These are phyloP conservation scores for Nerophis lumbriciformis DNA, from an alignment of 2,113 vertebrate genomes.

Conservation along the genomic window DNA sequence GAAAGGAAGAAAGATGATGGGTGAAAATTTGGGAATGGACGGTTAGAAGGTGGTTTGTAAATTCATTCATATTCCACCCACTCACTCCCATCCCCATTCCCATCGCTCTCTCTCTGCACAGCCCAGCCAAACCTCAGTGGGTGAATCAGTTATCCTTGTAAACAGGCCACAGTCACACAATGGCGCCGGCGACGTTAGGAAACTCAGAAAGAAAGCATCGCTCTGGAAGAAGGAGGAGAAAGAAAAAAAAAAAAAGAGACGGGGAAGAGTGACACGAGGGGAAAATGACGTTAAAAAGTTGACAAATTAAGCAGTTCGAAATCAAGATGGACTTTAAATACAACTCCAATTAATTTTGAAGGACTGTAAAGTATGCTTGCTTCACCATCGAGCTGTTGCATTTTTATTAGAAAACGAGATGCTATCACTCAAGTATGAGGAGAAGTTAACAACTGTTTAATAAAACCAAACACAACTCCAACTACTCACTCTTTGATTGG, in stretches of 20 bases:
- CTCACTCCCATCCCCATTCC: no score
- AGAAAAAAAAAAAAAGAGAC: conserved; percentile 4
- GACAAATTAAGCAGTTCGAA: conserved; percentile 1
- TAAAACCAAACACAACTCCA: no score
- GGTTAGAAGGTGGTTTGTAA: conserved; percentile 34
- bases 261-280: not conserved
- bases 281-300: conserved; percentile 9
- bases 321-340: not conserved
- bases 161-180: conserved; percentile 67
- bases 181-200: conserved; percentile 58
- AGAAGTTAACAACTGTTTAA: no score
- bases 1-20: conserved; percentile 41
- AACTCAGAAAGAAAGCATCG: conserved; percentile 28
- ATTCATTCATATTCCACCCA: conserved; percentile 64
- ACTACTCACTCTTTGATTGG: no score
- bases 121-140: conserved; percentile 62
- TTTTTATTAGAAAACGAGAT: not conserved
- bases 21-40: conserved; percentile 43
- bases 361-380: not conserved
- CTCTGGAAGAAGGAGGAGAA: conserved; percentile 7
- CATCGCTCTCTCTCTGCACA: not conserved
- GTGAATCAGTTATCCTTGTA: conserved; percentile 67
- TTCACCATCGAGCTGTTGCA: not conserved
- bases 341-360: not conserved
- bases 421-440: no score